Conservation (phyloP, 2,888 invertebrate species). For the Blera fallax region DNA sequence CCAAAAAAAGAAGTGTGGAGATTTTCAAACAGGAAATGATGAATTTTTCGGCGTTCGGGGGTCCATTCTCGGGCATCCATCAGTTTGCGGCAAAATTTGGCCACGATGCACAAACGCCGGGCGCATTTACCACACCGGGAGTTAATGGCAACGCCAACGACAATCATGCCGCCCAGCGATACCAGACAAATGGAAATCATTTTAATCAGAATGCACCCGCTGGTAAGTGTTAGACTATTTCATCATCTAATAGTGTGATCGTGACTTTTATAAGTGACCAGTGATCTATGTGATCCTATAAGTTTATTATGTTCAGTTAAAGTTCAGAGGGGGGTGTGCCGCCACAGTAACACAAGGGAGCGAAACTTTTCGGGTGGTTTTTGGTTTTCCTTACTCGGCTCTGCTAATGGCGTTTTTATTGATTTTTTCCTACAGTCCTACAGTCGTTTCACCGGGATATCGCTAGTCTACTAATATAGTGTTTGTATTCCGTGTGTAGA, state of each 20-base stretch:
- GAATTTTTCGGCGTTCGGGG: slow-evolving; percentile 82
- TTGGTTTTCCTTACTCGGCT: slow-evolving; percentile 42
- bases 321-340: neutral
- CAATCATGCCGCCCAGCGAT: slow-evolving; percentile 81
- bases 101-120: slow-evolving; percentile 80
- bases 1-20: neutral
- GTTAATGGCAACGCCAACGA: slow-evolving; percentile 78
- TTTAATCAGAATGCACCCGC: slow-evolving; percentile 82
- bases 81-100: slow-evolving; percentile 82
- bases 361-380: slow-evolving; percentile 16
- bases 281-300: neutral
- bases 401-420: slow-evolving; percentile 76
- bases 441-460: slow-evolving; percentile 71
- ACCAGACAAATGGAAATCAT: slow-evolving; percentile 82
- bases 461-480: slow-evolving; percentile 69
- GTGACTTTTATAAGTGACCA: neutral
- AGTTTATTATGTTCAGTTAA: neutral
- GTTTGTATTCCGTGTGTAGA: slow-evolving; percentile 63
- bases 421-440: slow-evolving; percentile 74
- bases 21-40: slow-evolving; percentile 77
- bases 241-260: neutral
- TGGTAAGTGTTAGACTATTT: slow-evolving; percentile 77
- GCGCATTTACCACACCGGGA: slow-evolving; percentile 81
- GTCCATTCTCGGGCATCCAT: slow-evolving; percentile 82
- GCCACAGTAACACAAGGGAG: slow-evolving; percentile 41